These are phyloP conservation scores for Pseudomugil gertrudae DNA, from an alignment of 2,797 vertebrate genomes.

Conservation along the genomic window DNA sequence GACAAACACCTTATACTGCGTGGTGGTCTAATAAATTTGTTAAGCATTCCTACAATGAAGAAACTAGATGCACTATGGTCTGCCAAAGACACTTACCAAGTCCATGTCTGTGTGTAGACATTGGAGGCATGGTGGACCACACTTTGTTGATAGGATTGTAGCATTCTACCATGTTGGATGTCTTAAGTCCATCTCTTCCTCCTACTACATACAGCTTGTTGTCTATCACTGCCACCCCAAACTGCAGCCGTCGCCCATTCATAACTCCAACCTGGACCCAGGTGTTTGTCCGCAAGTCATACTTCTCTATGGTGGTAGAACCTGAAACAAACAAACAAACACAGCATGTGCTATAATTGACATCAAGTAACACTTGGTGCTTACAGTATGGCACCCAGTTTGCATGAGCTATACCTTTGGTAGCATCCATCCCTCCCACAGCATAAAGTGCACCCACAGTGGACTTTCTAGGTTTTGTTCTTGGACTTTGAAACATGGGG, in stretches of 20 bases:
- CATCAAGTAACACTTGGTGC: neutral
- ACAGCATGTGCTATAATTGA: neutral
- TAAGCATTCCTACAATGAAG: too few relatives aligned
- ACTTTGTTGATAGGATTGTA: constrained; percentile 92
- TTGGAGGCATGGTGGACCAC: constrained; percentile 97
- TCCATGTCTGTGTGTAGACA: constrained; percentile 98
- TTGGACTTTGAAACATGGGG: constrained; percentile 95
- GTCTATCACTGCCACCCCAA: constrained; percentile 96
- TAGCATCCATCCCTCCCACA: constrained; percentile 95
- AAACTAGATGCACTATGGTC: neutral
- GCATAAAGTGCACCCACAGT: constrained; percentile 96
- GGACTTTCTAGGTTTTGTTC: constrained; percentile 96
- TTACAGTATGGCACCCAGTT: neutral
- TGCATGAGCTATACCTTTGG: constrained; percentile 84
- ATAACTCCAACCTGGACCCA: constrained; percentile 94
- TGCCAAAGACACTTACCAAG: constrained; percentile 82
- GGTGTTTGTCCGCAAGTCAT: constrained; percentile 93
- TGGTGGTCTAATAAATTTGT: too few relatives aligned
- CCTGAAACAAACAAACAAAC: constrained; percentile 73
- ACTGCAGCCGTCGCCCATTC: constrained; percentile 93
- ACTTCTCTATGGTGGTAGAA: constrained; percentile 95
- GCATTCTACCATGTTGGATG: constrained; percentile 95
- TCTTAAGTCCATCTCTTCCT: constrained; percentile 96
- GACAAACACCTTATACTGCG: too few relatives aligned
- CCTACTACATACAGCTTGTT: constrained; percentile 96